Evolutionary conservation across 1,140 invertebrate species (phyloP).

Genomic region (Eciton burchellii): DNA sequence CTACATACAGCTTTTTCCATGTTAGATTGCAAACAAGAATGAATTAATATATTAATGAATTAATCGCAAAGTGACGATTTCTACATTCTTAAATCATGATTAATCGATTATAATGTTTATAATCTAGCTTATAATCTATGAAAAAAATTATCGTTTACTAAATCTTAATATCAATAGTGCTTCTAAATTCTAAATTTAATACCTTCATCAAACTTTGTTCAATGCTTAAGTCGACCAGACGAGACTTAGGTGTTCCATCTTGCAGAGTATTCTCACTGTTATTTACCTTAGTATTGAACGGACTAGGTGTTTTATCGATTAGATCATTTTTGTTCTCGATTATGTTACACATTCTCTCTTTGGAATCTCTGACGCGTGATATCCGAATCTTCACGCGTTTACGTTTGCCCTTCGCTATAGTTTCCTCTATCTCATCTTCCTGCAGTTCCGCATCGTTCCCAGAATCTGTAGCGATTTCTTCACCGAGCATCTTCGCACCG

Average conservation of each 20-base stretch:
- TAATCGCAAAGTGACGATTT: too few relatives aligned
- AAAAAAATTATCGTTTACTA: neutral
- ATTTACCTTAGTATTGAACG: conserved; percentile 37
- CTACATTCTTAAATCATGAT: too few relatives aligned
- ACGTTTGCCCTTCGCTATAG: conserved; percentile 68
- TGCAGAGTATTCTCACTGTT: neutral
- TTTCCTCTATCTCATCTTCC: neutral
- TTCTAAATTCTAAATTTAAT: neutral
- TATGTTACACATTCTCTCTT: conserved; percentile 69
- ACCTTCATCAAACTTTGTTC: neutral
- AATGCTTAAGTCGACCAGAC: neutral
- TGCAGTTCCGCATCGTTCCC: neutral
- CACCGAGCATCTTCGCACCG: conserved; percentile 55
- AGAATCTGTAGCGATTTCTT: conserved; percentile 2
- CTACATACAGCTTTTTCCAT: too few relatives aligned
- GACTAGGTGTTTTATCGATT: conserved; percentile 79
- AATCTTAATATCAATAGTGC: neutral
- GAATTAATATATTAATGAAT: too few relatives aligned
- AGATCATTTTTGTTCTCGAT: conserved; percentile 75
- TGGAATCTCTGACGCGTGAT: conserved; percentile 58
- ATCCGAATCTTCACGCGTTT: conserved; percentile 79
- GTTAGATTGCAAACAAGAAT: too few relatives aligned
- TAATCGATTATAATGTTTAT: too few relatives aligned
- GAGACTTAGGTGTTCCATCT: conserved; percentile 67
- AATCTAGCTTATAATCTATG: too few relatives aligned